Base-by-base conservation (phyloP, 1,140 invertebrate genomes). In the Drosophila sucinea region DNA sequence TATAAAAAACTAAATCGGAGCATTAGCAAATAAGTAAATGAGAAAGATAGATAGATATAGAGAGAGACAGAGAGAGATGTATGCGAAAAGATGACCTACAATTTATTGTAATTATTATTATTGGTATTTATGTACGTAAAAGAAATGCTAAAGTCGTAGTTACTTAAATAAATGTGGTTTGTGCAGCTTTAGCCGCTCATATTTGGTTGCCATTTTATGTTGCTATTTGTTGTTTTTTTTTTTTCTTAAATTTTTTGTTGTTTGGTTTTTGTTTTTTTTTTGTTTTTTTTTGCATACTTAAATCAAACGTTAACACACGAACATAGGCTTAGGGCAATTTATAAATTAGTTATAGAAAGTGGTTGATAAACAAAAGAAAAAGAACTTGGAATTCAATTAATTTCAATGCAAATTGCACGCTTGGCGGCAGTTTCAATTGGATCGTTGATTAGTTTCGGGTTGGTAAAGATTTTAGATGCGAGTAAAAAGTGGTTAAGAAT, bases 281-380 rank as follows among this genome's bases (percentile, higher is more conserved):
- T 76, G 60, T 60, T 69, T 69, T 65, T 71, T 75, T 65, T 75
- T 80, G 77, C 69, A 69, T 87, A 87, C 84, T 87, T 87, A 86
- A 85, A 78, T 74, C 73, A 83, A 83, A 85, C 79, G 64, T 81
- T 78, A 85, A 79, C 76, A 77, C 74, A 87, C 70, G 74, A 82
- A 84, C 77, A 80, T 70, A 70, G 73, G 77, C 76, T 82, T 84
- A 80, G 84, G 77, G 77, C 73, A 76, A 60, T 76, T 76, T 76
- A 58, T 76, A 66, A 68, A 69, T 70, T 58, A 63, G 68, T 77
- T 72, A 78, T 85, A 78, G 74, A 85, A 78, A 71, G 61, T 60
- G 62, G 62, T 60, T 67, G 44, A 72, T 72, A 72, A 76, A 71
- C 64, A 77, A 64, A 74, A 72, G 66, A 67, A 78, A 66, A 79